Evolutionary conservation across 2,113 vertebrate genomes (phyloP), one percentile per base, ranked within the genome.

Genomic region (Urocolius indicus): DNA sequence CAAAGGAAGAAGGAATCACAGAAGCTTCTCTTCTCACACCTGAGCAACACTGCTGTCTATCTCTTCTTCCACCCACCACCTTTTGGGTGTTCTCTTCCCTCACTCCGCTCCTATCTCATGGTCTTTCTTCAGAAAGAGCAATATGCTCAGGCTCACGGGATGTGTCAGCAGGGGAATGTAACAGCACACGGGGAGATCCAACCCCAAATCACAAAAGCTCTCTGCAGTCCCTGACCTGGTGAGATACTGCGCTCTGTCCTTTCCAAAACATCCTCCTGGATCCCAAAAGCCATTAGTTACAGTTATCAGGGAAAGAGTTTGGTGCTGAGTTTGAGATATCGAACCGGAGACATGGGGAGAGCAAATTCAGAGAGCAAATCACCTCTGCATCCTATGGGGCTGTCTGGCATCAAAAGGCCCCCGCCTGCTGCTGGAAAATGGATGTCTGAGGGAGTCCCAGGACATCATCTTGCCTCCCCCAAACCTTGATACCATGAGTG

Each of bases 301-400:
- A 43, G 17, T 73, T 93, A 90, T 81, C 85, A 93, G 63, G 59
- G 55, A 29, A 75, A 88, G 22, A 80, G 34, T 77, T 93, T 78
- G 59, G 79, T 92, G 95, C 73, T 84, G 76, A 93, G 67, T 95
- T 92, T 49, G 69, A 90, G 89, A 84, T 90, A 93, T 5, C 6
- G 1, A 77, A 67, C 63, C 5, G 11, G 88, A 92, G 95, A 86
- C 32, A 5, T 0, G 1, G 29, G 17, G 51, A 67, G 65, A 93
- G 51, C 16, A 68, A 84, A 90, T 90, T 84, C 34, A 36, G 66
- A 74, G 62, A n/a, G 49, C 74, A 87, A 87, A 79, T 74, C 68
- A 52, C 72, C 48, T 89, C 52, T 4, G 9, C 43, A 83, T 93
- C 86, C 80, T 77, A 41, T 1, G 1, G 26, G 48, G 29, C 38